phyloP scores from a whole-genome alignment of 2,797 vertebrate species.

The Phaenicophaeus curvirostris region DNA sequence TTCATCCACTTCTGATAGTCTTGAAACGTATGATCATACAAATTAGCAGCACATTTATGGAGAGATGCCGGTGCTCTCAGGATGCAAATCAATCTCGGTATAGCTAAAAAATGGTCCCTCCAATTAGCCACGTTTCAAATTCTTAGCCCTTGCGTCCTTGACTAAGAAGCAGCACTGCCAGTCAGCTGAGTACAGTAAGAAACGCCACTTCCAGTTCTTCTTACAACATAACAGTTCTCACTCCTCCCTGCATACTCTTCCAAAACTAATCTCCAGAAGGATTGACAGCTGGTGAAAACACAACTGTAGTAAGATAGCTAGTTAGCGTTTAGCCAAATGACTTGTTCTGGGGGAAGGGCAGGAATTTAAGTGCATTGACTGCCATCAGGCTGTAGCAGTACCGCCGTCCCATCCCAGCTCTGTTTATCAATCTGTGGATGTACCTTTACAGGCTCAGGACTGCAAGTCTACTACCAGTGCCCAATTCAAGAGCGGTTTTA shows the following conservation, averaged over 20 bases:
- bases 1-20: slow-evolving; percentile 21
- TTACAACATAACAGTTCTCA: background rate
- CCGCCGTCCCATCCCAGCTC: background rate
- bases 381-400: background rate
- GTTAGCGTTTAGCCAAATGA: slow-evolving; percentile 20
- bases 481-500: background rate
- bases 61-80: background rate
- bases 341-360: background rate
- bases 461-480: background rate
- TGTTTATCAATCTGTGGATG: background rate
- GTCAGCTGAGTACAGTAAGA: slow-evolving; percentile 17
- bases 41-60: background rate
- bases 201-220: slow-evolving; percentile 15
- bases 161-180: slow-evolving; percentile 8
- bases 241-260: slow-evolving; percentile 13
- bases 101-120: slow-evolving; percentile 15
- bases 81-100: slow-evolving; percentile 9
- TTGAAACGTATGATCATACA: background rate
- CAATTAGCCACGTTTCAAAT: background rate
- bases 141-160: slow-evolving; percentile 43
- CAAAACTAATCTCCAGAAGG: slow-evolving; percentile 17
- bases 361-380: background rate
- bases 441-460: background rate
- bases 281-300: slow-evolving; percentile 20
- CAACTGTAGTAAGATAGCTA: slow-evolving; percentile 4